Percentiles rank a stretch among this genome's conserved stretches.
phyloP scores from a whole-genome alignment of 1,140 invertebrate genomes.

The Lucilia cuprina region DNA sequence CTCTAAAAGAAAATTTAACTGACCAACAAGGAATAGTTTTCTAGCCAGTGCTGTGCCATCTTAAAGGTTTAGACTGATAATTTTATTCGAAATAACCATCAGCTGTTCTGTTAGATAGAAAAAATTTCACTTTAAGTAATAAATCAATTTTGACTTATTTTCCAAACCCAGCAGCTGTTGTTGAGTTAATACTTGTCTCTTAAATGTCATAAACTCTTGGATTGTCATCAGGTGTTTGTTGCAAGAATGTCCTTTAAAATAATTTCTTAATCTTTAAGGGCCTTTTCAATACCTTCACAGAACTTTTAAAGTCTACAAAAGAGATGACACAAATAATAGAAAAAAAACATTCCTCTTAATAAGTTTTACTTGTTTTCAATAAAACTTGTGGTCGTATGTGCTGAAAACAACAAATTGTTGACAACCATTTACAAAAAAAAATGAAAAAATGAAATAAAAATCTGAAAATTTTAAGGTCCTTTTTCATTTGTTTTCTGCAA shows the following conservation, averaged over 20 bases:
- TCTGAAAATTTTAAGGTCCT: not conserved
- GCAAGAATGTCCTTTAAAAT: not conserved
- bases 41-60: not conserved
- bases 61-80: not conserved
- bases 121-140: too few species aligned
- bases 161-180: not conserved
- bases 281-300: not conserved
- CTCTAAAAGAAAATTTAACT: not conserved
- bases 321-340: not conserved
- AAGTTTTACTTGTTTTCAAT: conserved; percentile 18
- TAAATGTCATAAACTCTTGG: not conserved
- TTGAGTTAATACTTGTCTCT: not conserved
- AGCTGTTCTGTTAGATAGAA: too few species aligned
- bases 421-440: not conserved
- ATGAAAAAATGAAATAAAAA: not conserved
- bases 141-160: not conserved
- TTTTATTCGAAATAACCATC: too few species aligned
- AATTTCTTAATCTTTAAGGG: not conserved
- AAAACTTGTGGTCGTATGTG: conserved; percentile 14
- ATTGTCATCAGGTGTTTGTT: too few species aligned
- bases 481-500: not conserved
- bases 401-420: conserved; percentile 10
- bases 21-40: not conserved
- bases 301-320: not conserved
- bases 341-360: not conserved